A percentile compares a stretch with the other conserved stretches of the same genome.
These are phyloP conservation scores for Parotocinclus haroldoi DNA, from an alignment of 2,797 vertebrate genomes.

Conservation along the genomic window DNA sequence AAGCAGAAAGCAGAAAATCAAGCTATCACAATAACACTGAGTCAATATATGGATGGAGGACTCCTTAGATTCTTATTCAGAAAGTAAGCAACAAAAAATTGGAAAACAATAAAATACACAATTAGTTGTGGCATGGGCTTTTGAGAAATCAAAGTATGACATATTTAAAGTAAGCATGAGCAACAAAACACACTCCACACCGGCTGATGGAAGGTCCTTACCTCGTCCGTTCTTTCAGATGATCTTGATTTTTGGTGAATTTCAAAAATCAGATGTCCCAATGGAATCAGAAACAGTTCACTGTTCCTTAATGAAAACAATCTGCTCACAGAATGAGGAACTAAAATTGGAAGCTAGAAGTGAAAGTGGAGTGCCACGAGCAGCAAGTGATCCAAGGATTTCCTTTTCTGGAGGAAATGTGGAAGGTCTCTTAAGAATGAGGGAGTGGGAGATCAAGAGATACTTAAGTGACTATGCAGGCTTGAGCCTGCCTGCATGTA, in stretches of 20 bases:
- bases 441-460: not conserved
- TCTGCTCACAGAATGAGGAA: slow-evolving; percentile 10
- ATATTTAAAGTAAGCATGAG: no score
- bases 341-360: slow-evolving; percentile 3
- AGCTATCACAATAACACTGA: not conserved
- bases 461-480: not conserved
- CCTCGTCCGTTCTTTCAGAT: no score
- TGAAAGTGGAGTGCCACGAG: slow-evolving; percentile 26
- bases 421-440: slow-evolving; percentile 16
- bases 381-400: slow-evolving; percentile 27
- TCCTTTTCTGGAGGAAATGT: slow-evolving; percentile 17
- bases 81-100: slow-evolving; percentile 7
- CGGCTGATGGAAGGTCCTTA: slow-evolving; percentile 65
- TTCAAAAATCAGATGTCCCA: no score
- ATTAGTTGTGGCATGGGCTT: not conserved
- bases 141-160: slow-evolving; percentile 2
- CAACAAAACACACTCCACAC: slow-evolving; percentile 8
- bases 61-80: not conserved
- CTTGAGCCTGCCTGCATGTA: not conserved
- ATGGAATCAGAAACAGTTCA: slow-evolving; percentile 51
- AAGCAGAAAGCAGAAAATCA: no score
- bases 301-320: slow-evolving; percentile 68
- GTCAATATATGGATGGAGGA: not conserved
- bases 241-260: no score
- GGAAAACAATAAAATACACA: slow-evolving; percentile 16